These are phyloP conservation scores for Tanytarsus gracilentus DNA, from an alignment of 2,888 invertebrate genomes.

Conservation along the genomic window DNA sequence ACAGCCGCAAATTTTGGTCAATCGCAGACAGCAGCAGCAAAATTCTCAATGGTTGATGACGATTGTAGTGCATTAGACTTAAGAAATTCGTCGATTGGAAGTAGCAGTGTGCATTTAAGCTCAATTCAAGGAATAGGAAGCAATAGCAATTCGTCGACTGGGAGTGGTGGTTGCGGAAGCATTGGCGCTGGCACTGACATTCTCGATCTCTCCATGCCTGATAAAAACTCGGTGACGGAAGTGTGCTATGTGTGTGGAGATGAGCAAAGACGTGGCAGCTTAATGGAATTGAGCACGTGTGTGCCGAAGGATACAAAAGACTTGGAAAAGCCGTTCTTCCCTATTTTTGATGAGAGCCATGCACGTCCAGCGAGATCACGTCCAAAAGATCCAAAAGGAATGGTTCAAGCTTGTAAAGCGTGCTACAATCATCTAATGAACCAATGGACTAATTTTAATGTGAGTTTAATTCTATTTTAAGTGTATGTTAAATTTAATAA, in stretches of 20 bases:
- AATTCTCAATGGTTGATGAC: constrained; percentile 31
- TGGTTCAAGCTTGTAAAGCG: constrained; percentile 69
- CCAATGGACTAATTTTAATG: constrained; percentile 79
- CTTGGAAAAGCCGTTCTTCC: constrained; percentile 58
- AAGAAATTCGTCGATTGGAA: constrained; percentile 39
- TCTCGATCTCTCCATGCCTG: constrained; percentile 83
- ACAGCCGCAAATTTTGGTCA: constrained; percentile 28
- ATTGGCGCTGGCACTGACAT: constrained; percentile 64
- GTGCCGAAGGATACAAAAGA: constrained; percentile 46
- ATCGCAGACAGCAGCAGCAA: constrained; percentile 26
- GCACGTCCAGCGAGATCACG: constrained; percentile 76
- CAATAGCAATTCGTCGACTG: constrained; percentile 28
- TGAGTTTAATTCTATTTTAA: constrained; percentile 35
- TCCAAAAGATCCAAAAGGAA: constrained; percentile 74
- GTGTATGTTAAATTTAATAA: not conserved
- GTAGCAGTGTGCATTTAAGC: constrained; percentile 36
- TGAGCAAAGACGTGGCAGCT: constrained; percentile 73
- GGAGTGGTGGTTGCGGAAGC: constrained; percentile 25
- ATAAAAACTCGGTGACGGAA: constrained; percentile 82
- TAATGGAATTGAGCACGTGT: constrained; percentile 58
- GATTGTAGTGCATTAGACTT: constrained; percentile 43
- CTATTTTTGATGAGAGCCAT: constrained; percentile 66
- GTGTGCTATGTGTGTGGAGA: constrained; percentile 87
- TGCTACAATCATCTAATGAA: constrained; percentile 78
- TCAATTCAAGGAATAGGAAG: constrained; percentile 32